Evolutionary conservation across 1,140 invertebrate species (phyloP).

Genomic region (Epicauta chinensis): DNA sequence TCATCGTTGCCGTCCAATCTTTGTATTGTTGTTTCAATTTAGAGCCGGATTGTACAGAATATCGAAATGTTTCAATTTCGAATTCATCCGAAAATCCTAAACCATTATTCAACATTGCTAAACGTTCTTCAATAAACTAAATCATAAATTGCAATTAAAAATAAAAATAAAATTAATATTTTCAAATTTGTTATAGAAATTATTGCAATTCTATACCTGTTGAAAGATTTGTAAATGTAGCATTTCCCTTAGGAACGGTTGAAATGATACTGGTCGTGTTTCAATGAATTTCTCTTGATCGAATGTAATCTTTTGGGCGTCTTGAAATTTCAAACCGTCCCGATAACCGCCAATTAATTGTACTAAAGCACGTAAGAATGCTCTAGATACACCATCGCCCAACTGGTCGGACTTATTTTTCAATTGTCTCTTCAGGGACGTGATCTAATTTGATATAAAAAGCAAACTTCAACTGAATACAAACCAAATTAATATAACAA

Average conservation of each 20-base stretch:
- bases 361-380: slow-evolving; percentile 84
- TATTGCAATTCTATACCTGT: too few relatives aligned
- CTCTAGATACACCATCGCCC: slow-evolving; percentile 84
- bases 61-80: slow-evolving; percentile 81
- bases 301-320: slow-evolving; percentile 79
- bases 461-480: too few relatives aligned
- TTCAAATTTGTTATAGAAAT: too few relatives aligned
- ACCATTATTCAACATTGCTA: slow-evolving; percentile 83
- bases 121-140: slow-evolving; percentile 87
- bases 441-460: slow-evolving; percentile 49
- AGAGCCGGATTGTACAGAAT: slow-evolving; percentile 73
- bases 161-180: not conserved
- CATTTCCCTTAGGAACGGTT: slow-evolving; percentile 85
- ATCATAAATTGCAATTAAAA: too few relatives aligned
- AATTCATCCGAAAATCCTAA: slow-evolving; percentile 90
- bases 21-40: slow-evolving; percentile 74
- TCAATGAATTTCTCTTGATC: slow-evolving; percentile 78
- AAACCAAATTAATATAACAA: slow-evolving; percentile 2
- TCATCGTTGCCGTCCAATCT: slow-evolving; percentile 55
- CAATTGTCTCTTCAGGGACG: slow-evolving; percentile 62
- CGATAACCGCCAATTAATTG: slow-evolving; percentile 89
- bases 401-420: slow-evolving; percentile 62
- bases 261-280: slow-evolving; percentile 71
- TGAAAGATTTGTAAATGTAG: slow-evolving; percentile 91
- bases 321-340: slow-evolving; percentile 77